Evolutionary conservation across 2,113 vertebrate genomes (phyloP), one percentile per base, ranked within the genome.

Genomic region (Nestor notabilis): DNA sequence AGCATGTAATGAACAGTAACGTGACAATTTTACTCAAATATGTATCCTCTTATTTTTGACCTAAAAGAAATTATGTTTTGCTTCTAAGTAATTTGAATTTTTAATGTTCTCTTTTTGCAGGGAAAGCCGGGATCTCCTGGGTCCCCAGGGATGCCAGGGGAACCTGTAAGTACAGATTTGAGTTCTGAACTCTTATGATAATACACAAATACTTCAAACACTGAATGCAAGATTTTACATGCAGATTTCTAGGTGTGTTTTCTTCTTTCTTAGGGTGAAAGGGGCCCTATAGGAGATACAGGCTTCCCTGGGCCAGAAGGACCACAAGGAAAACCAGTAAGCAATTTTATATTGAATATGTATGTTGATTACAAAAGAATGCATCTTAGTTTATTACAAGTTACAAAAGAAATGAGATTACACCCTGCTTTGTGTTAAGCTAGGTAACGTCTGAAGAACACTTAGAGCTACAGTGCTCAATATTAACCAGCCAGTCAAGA

Each of bases 261-360:
- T 83, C 17, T 88, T 91, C 64, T 33, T 86, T 77, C 83, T 68
- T 56, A 99, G 99, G 99, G 99, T 92, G 99, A 99, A 84, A 98
- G 99, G 97, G 99, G 99, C 78, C 99, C 99, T 41, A 80, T 99
- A 72, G 99, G 99, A 98, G 99, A 99, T 75, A 99, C 98, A 89
- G 99, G 99, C 83, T 99, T 99, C 97, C 99, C 99, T 7, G 99
- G 99, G 83, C 99, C 99, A 33, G 99, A 99, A 98, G 99, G 99
- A 82, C 99, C 99, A 33, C 96, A 98, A 80, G 99, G 99, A 98
- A 98, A 97, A 95, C 94, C 98, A 89, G 99, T 99, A 98, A 99
- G 99, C 76, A 97, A 85, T 95, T 94, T 53, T 83, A 24, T 71
- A 25, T 12, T 61, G 17, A 49, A 19, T 63, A 7, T 55, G 4